Evolutionary conservation across 2,113 vertebrate species (phyloP).

Genomic region (rat (Rattus norvegicus)): GRCr8 NC_086020.1:217885501-217886000

Average conservation of each 20-base stretch:
- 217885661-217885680: slow-evolving; percentile 69
- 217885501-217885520: neutral
- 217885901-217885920: slow-evolving; percentile 74
- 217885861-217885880: slow-evolving; percentile 66
- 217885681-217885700: neutral
- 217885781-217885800: slow-evolving; percentile 54
- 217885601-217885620: neutral
- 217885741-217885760: slow-evolving; percentile 26
- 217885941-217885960: slow-evolving; percentile 63
- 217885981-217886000: slow-evolving; percentile 68
- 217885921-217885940: slow-evolving; percentile 54
- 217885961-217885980: slow-evolving; percentile 73
- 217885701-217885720: neutral
- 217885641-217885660: slow-evolving; percentile 67
- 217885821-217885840: neutral
- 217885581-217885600: neutral
- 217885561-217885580: neutral
- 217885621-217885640: neutral
- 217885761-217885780: slow-evolving; percentile 27
- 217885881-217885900: slow-evolving; percentile 74
- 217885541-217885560: neutral
- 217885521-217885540: neutral
- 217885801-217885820: slow-evolving; percentile 28
- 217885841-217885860: slow-evolving; percentile 77
- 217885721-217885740: slow-evolving; percentile 17